A percentile compares a stretch with the other conserved stretches of the same genome.
phyloP scores from a whole-genome alignment of 1,140 invertebrate species.

The Calephelis nemesis region DNA sequence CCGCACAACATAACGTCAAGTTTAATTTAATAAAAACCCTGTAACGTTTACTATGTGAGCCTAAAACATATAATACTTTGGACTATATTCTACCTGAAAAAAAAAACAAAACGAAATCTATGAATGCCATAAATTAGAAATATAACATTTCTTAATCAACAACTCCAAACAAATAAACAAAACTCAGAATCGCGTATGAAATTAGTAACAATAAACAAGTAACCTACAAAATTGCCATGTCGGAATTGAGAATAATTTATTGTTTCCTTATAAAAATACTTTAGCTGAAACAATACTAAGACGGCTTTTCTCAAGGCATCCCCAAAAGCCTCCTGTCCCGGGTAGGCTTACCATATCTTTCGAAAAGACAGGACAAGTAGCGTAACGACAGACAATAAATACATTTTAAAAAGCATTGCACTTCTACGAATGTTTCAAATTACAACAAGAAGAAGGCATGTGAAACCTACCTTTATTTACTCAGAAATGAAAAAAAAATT shows the following conservation, averaged over 20 bases:
- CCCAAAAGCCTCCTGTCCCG: neutral
- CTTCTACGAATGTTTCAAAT: too few species aligned
- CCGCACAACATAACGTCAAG: too few species aligned
- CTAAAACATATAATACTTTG: too few species aligned
- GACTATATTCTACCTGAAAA: too few species aligned
- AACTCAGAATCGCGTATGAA: slow-evolving; percentile 15
- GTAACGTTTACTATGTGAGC: too few species aligned
- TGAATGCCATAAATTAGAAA: neutral
- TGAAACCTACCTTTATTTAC: too few species aligned
- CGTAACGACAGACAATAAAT: too few species aligned
- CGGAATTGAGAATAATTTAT: slow-evolving; percentile 22
- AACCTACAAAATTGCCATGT: slow-evolving; percentile 10
- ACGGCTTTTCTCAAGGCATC: slow-evolving; percentile 18
- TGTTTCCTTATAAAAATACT: slow-evolving; percentile 23
- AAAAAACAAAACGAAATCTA: too few species aligned
- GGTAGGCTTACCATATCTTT: neutral
- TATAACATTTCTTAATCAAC: neutral
- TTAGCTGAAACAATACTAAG: slow-evolving; percentile 19
- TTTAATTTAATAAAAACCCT: too few species aligned
- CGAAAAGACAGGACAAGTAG: neutral
- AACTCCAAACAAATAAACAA: neutral
- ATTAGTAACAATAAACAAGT: slow-evolving; percentile 12
- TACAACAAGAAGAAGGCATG: too few species aligned
- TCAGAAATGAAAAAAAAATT: too few species aligned
- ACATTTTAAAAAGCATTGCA: too few species aligned